Conservation (phyloP, 2,888 invertebrate genomes). For the Heteropelma amictum region DNA sequence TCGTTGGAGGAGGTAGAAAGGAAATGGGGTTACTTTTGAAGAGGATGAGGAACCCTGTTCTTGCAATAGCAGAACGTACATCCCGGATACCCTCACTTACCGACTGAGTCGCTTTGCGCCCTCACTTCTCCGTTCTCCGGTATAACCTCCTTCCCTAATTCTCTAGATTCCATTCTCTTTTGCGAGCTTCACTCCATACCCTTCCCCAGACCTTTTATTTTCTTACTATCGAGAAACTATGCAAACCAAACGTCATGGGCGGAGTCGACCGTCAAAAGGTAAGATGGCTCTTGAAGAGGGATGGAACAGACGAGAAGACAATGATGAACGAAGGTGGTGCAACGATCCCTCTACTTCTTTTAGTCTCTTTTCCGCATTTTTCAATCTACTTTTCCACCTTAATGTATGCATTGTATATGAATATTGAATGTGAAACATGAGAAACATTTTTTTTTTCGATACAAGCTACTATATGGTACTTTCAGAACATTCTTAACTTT, state of each 20-base stretch:
- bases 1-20: not conserved
- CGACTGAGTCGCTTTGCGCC: slow-evolving; percentile 39
- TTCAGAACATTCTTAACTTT: too few species aligned
- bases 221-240: slow-evolving; percentile 40
- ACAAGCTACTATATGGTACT: too few species aligned
- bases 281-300: slow-evolving; percentile 29
- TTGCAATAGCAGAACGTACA: slow-evolving; percentile 34
- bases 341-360: not conserved
- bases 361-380: not conserved
- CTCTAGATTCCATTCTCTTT: not conserved
- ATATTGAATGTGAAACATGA: too few species aligned
- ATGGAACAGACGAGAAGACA: not conserved
- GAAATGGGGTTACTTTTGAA: not conserved
- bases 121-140: not conserved
- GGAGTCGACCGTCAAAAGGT: slow-evolving; percentile 19
- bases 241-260: slow-evolving; percentile 23
- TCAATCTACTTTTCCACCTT: not conserved
- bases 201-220: not conserved
- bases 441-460: too few species aligned
- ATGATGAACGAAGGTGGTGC: slow-evolving; percentile 7
- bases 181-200: not conserved
- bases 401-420: too few species aligned
- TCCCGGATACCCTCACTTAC: slow-evolving; percentile 43
- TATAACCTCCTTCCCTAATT: slow-evolving; percentile 21
- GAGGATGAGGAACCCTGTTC: slow-evolving; percentile 10